Evolutionary conservation across 2,113 vertebrate genomes (phyloP), one percentile per base, ranked within the genome.

Genomic region (Lepisosteus oculatus): DNA sequence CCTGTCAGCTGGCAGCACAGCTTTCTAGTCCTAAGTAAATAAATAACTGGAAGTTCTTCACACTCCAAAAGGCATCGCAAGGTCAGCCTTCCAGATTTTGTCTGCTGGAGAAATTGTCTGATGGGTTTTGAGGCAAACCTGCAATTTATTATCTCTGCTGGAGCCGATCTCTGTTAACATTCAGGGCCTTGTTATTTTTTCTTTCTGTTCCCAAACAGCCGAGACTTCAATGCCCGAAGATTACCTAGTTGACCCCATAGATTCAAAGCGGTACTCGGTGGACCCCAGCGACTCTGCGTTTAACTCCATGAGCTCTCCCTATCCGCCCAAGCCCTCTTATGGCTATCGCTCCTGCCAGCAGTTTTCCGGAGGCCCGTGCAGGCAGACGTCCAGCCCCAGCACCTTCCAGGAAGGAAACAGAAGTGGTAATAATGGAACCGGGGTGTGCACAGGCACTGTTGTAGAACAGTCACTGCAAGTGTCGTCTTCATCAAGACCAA

Each of bases 381-480:
- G 93, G 54, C 94, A 92, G 44, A 81, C 88, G 2, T 93, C 93
- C 57, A 95, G 93, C 63, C 93, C 93, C 43, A 93, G 84, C 3
- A 85, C 85, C 74, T 93, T 87, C 74, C 89, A 85, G 43, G 95
- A 99, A 68, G 92, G 87, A 86, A 93, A 96, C 88, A 90, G 92
- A 92, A 93, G 91, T 87, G 93, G 94, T 97, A 93, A 95, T 73
- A 82, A 69, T 3, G 12, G 59, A 43, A 74, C 15, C 1, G 55
- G 43, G 55, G 15, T 54, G 9, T 41, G 9, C 6, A 9, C 13
- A 47, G 13, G 14, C 3, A 14, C 29, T 29, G 29, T 29, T 29
- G 29, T 29, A 29, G 29, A 29, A 29, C 29, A 29, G 29, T 29
- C 29, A 29, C 29, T 29, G 29, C 29, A 29, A 29, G 29, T 29